Evolutionary conservation across 2,888 invertebrate species (phyloP), one percentile per base, ranked within the genome.

Genomic region (Proisotoma minuta): DNA sequence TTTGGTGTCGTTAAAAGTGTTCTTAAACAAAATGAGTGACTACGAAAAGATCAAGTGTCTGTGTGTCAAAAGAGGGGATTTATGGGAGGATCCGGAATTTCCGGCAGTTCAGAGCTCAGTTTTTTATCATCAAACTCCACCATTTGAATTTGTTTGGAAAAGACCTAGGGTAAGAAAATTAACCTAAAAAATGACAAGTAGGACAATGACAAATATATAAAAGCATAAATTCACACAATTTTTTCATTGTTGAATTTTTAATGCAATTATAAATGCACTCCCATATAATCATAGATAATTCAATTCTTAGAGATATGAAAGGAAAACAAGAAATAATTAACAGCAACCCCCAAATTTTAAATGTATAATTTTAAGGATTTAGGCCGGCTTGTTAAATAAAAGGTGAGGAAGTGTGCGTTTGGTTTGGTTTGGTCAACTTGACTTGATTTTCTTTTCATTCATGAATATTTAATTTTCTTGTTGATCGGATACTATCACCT

Each of bases 71-170:
- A 84, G 86, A 72, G 87, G 86, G 43, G 72, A 72, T 29, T 60
- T 72, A 24, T 72, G 72, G 72, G 72, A 72, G 50, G 94, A 94
- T 79, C 89, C 90, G 0, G 92, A 92, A 78, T 94, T 94, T 79
- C 89, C 91, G 2, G 91, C 92, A 2, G 86, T 87, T 8, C 92
- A 92, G 79, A 82, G 88, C 3, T 92, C 92, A 1, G 91, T 93
- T 5, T 94, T 93, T 78, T 93, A 94, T 78, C 90, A 93, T 79
- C 92, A 93, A 79, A 91, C 91, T 15, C 93, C 93, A n/a, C 91
- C 92, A 0, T 92, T 92, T 78, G 87, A 90, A 75, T 94, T 94
- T 76, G 86, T 87, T 65, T 94, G 94, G 93, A 92, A 88, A 76
- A 82, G 94, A 74, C 87, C 90, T 1, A 87, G 86, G 83, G 90